Evolutionary conservation across 1,140 invertebrate genomes (phyloP).

Genomic region (Aradophagus sp.): DNA sequence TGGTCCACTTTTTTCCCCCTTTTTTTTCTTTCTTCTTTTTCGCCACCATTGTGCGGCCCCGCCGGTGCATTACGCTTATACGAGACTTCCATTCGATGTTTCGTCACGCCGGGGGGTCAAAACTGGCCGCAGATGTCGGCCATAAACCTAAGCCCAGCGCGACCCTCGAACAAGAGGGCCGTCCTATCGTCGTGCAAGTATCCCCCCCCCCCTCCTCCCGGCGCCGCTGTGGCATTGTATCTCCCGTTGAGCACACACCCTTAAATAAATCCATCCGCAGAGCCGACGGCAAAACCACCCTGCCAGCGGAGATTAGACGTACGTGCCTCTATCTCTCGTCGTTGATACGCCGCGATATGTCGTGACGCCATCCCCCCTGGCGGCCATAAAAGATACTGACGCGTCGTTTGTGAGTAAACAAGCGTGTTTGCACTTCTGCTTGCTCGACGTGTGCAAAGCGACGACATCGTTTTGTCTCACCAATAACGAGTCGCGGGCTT

Average conservation of each 20-base stretch:
- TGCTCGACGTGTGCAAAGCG: constrained; percentile 11
- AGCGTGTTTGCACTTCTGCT: constrained; percentile 53
- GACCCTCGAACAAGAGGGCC: constrained; percentile 41
- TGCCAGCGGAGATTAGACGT: constrained; percentile 60
- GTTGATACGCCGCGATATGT: constrained; percentile 50
- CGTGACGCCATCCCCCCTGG: constrained; percentile 38
- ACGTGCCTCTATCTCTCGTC: constrained; percentile 48
- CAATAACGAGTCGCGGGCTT: too few species aligned
- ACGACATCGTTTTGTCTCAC: constrained; percentile 27
- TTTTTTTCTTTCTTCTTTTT: too few species aligned
- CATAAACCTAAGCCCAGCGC: constrained; percentile 61
- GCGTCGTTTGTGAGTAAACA: constrained; percentile 54
- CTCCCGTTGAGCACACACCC: constrained; percentile 69
- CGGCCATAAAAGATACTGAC: constrained; percentile 54
- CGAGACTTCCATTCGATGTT: constrained; percentile 60
- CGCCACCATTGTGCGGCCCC: constrained; percentile 18
- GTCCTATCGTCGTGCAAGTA: constrained; percentile 30
- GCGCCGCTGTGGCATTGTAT: constrained; percentile 62
- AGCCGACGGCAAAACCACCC: constrained; percentile 56
- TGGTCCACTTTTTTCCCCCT: too few species aligned
- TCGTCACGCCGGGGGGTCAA: constrained; percentile 71
- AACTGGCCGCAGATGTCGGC: constrained; percentile 73
- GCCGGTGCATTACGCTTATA: constrained; percentile 12
- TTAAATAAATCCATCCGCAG: constrained; percentile 72
- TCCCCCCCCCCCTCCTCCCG: constrained; percentile 19